Evolutionary conservation across 2,113 vertebrate species (phyloP).

Genomic region (Nothocercus julius): DNA sequence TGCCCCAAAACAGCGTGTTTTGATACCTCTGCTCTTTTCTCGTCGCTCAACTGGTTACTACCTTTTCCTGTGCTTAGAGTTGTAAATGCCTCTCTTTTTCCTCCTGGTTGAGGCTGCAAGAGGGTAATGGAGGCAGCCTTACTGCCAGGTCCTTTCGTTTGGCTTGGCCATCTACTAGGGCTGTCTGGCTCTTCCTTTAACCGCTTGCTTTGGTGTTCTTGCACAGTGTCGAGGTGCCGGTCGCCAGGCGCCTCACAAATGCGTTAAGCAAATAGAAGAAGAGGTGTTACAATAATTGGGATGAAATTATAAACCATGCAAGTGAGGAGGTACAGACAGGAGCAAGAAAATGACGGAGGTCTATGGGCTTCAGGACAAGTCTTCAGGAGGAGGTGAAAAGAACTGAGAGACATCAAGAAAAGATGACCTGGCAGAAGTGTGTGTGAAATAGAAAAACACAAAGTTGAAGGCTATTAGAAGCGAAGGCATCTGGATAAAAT

Average conservation of each 20-base stretch:
- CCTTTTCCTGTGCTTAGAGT: neutral
- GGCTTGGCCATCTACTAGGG: neutral
- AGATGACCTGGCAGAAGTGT: neutral
- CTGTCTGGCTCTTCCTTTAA: neutral
- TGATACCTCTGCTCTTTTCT: neutral
- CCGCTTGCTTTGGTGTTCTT: neutral
- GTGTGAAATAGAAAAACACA: neutral
- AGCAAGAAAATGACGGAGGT: neutral
- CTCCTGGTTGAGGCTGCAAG: neutral
- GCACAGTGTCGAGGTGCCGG: neutral
- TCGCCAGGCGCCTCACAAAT: neutral
- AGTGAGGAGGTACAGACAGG: accelerated
- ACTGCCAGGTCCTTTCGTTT: neutral
- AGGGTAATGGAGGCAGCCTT: neutral
- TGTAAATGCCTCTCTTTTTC: neutral
- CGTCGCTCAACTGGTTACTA: accelerated
- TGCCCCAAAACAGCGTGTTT: neutral
- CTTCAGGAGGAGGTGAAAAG: neutral
- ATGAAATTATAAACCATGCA: neutral
- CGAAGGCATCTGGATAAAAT: conserved; percentile 67
- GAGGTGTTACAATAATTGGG: neutral
- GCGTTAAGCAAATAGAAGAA: neutral
- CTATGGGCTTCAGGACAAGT: accelerated
- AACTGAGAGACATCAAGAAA: neutral
- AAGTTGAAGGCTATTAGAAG: neutral